A percentile compares a stretch with the other conserved stretches of the same genome.
These are phyloP conservation scores for Thripadectes ignobilis DNA, from an alignment of 2,797 vertebrate species.

Conservation along the genomic window DNA sequence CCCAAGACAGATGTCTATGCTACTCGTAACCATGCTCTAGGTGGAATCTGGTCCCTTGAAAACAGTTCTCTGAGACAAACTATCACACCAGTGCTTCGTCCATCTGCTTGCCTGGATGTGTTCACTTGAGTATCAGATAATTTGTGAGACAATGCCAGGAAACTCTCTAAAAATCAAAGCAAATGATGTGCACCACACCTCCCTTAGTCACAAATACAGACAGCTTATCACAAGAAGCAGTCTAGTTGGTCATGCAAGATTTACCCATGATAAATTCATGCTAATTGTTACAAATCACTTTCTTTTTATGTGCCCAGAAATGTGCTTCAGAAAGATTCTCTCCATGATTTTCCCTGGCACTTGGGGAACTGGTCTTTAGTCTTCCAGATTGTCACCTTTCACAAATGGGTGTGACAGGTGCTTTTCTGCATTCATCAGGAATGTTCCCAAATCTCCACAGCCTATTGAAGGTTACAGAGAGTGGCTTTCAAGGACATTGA, in stretches of 20 bases:
- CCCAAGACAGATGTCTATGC: not conserved
- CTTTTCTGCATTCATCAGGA: not conserved
- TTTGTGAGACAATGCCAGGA: not conserved
- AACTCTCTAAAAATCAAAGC: not conserved
- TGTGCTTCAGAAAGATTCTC: not conserved
- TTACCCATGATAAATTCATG: not conserved
- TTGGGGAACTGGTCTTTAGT: not conserved
- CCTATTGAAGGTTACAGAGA: not conserved
- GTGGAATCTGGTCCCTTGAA: not conserved
- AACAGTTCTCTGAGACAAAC: not conserved
- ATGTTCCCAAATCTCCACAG: not conserved
- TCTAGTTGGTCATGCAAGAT: not conserved
- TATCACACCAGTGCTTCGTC: not conserved
- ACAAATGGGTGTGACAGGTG: not conserved
- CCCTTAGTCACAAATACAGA: not conserved
- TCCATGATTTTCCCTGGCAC: not conserved
- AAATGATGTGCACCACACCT: rapidly evolving
- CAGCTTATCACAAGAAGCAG: not conserved
- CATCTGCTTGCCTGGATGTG: not conserved
- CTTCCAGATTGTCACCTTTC: not conserved
- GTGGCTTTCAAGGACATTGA: not conserved
- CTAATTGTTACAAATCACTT: not conserved
- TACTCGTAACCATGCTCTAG: rapidly evolving
- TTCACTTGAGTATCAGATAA: not conserved
- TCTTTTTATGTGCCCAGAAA: not conserved